These are phyloP conservation scores for Amazonetta brasiliensis DNA, from an alignment of 2,797 vertebrate species.

Conservation along the genomic window DNA sequence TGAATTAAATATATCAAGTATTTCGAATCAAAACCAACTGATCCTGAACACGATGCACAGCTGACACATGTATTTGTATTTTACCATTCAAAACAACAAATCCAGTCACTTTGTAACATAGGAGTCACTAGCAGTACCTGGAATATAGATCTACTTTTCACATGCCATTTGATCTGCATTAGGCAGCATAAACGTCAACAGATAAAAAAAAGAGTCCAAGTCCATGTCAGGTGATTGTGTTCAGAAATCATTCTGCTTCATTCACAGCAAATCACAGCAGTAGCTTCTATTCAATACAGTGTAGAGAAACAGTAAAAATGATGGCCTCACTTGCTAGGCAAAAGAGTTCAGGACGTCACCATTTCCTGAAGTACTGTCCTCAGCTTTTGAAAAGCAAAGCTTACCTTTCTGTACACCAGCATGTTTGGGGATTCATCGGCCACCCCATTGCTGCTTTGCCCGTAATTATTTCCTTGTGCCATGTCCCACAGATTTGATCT, in stretches of 20 bases:
- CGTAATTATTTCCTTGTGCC: slow-evolving; percentile 95
- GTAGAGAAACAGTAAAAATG: not conserved
- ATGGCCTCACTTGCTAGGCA: not conserved
- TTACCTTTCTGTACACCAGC: slow-evolving; percentile 98
- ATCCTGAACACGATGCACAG: not conserved
- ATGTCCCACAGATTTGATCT: slow-evolving; percentile 83
- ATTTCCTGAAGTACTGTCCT: not conserved
- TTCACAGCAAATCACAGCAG: not conserved
- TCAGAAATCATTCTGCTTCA: not conserved
- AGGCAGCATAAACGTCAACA: not conserved
- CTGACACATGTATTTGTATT: not conserved
- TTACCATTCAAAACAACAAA: not conserved
- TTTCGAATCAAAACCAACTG: not conserved
- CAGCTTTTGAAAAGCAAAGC: not conserved
- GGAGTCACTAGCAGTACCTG: not conserved
- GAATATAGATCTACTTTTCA: not conserved
- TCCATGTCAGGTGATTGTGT: not conserved
- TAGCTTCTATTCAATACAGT: not conserved
- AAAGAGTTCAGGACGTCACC: not conserved
- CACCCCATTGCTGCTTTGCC: slow-evolving; percentile 93
- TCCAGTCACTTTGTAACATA: not conserved
- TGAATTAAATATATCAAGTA: not conserved
- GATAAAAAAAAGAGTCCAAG: not conserved
- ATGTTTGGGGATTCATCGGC: slow-evolving; percentile 96
- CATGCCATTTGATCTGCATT: not conserved